Conservation (phyloP, 2,888 invertebrate genomes). For the Bursaphelenchus okinawaensis region DNA sequence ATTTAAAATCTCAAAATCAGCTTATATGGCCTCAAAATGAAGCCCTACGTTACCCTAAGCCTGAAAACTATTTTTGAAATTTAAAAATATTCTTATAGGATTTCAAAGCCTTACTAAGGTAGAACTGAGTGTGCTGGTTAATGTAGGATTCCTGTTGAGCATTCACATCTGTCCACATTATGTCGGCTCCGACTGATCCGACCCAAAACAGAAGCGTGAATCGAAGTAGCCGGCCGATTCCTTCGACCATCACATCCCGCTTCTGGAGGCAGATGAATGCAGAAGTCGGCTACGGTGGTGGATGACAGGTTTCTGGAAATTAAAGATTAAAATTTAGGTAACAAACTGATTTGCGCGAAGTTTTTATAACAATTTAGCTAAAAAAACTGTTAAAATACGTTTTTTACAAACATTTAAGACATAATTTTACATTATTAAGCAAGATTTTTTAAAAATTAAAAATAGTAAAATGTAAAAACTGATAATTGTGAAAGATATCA, state of each 20-base stretch:
- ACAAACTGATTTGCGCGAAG: no score
- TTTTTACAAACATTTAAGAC: no score
- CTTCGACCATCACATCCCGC: background rate
- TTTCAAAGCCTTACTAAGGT: background rate
- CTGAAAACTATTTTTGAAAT: background rate
- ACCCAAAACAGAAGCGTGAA: background rate
- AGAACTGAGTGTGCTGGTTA: background rate
- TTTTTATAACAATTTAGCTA: no score
- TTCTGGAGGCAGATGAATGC: background rate
- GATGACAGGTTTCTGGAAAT: background rate
- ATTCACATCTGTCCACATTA: background rate
- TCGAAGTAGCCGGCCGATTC: background rate
- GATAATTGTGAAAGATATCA: background rate
- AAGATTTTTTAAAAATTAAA: no score
- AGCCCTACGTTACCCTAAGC: no score
- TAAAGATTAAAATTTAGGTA: no score
- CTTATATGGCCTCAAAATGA: no score
- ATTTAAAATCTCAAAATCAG: no score
- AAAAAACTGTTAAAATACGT: no score
- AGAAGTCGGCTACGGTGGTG: background rate
- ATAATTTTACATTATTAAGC: no score
- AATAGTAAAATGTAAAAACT: no score
- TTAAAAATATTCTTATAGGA: background rate
- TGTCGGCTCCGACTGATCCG: background rate
- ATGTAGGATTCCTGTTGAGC: background rate